Base-by-base conservation (phyloP, 1,140 invertebrate genomes). In the Drosophila serrata region DNA sequence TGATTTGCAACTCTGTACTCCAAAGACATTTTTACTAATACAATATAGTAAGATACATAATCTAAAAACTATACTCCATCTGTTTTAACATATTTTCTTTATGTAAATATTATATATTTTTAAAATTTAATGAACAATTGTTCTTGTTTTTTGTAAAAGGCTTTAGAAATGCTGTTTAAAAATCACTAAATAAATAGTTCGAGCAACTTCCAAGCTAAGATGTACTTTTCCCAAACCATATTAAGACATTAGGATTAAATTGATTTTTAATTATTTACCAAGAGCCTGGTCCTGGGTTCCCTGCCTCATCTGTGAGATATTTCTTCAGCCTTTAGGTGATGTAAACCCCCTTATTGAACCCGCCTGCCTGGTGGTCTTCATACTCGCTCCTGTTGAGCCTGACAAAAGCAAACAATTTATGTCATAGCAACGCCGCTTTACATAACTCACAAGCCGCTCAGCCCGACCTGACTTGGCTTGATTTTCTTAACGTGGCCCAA, bases 391-490 rank as follows among this genome's bases (percentile, higher is more conserved):
- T 68, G 48, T 72, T 27, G 48, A 67, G 65, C 65, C 73, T 67
- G 79, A 55, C 70, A 69, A 80, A 84, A 68, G 77, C 85, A 80
- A 82, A 80, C 77, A 88, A 84, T 88, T 88, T 77, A 88, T 90
- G 85, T 87, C 80, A 77, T 88, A 88, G 84, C 82, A 67, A 64
- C 69, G 73, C 53, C 72, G 75, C 57, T 88, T 90, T 90, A 88
- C 84, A 90, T 88, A 90, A 88, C 85, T 88, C 84, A 88, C 82
- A 80, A 61, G 74, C 84, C 67, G 67, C 55, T 80, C 60, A 19
- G 65, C 17, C 57, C 56, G 27, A n/a, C 35, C 40, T 33, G 49
- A 24, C 63, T 35, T 22, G 33, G 43, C 43, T 24, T 27, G 68
- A 17, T 13, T 45, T 69, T 64, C 56, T 64, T 64, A 64, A 62